Percentiles rank a stretch among this genome's conserved stretches.
Evolutionary conservation across 2,888 invertebrate species (phyloP).

Genomic region (Drosophila austrosaltans): DNA sequence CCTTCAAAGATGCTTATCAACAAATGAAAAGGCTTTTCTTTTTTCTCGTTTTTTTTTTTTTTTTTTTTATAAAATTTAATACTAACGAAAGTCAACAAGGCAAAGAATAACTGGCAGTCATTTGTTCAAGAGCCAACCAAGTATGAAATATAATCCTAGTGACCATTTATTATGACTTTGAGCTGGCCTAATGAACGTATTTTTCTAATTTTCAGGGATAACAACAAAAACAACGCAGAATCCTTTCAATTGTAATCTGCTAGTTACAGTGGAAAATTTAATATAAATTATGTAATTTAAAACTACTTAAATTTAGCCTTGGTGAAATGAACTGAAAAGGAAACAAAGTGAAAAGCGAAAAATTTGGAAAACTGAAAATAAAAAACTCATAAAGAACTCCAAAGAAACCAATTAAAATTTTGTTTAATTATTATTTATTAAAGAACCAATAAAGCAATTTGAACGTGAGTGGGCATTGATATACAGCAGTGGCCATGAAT

Average conservation of each 20-base stretch:
- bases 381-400: no score
- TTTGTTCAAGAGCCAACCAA: neutral
- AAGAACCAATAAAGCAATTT: no score
- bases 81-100: neutral
- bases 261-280: neutral
- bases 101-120: neutral
- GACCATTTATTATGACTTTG: neutral
- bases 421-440: no score
- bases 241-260: neutral
- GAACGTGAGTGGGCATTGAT: no score
- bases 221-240: neutral
- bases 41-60: no score
- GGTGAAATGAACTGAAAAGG: no score
- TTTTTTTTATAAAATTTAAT: conserved; percentile 1
- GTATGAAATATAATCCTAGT: neutral
- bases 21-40: conserved; percentile 8
- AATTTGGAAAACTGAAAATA: no score
- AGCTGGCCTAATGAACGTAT: neutral
- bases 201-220: neutral
- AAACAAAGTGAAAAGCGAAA: no score
- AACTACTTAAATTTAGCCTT: no score
- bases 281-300: neutral
- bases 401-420: no score
- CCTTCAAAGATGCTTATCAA: conserved; percentile 10
- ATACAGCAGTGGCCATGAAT: no score